These are phyloP conservation scores for Cepaea hortensis DNA, from an alignment of 2,888 invertebrate species.

Conservation along the genomic window DNA sequence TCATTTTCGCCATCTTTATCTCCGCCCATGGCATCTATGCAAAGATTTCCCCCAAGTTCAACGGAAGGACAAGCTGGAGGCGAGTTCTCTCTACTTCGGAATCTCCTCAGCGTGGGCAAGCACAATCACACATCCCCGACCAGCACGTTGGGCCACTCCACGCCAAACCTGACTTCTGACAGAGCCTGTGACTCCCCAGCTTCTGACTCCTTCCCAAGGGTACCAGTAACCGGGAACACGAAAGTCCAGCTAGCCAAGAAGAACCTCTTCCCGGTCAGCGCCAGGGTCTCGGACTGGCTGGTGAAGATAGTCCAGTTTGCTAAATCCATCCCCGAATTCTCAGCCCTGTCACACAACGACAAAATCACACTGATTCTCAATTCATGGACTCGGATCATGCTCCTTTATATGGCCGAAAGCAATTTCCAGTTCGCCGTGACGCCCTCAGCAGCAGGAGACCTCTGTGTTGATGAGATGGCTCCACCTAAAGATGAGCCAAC, in stretches of 20 bases:
- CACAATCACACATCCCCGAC: slow-evolving; percentile 28
- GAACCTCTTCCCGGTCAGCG: slow-evolving; percentile 73
- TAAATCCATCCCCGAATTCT: slow-evolving; percentile 72
- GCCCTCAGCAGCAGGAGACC: slow-evolving; percentile 55
- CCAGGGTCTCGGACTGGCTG: slow-evolving; percentile 73
- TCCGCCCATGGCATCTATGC: slow-evolving; percentile 44
- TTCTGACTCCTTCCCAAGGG: slow-evolving; percentile 38
- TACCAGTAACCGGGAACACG: slow-evolving; percentile 59
- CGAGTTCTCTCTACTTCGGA: slow-evolving; percentile 59
- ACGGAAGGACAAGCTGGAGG: slow-evolving; percentile 52
- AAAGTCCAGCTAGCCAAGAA: slow-evolving; percentile 74
- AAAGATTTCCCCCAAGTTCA: slow-evolving; percentile 51
- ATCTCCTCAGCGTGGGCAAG: slow-evolving; percentile 60
- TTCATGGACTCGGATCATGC: slow-evolving; percentile 71
- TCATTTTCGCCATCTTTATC: slow-evolving; percentile 28
- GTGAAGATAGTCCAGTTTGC: slow-evolving; percentile 72
- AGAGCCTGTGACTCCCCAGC: slow-evolving; percentile 43
- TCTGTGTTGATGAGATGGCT: slow-evolving; percentile 39
- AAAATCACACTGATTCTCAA: slow-evolving; percentile 69
- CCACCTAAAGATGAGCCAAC: slow-evolving; percentile 69
- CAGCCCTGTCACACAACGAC: slow-evolving; percentile 69
- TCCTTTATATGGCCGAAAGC: slow-evolving; percentile 74
- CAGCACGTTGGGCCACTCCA: slow-evolving; percentile 32
- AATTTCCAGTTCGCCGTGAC: slow-evolving; percentile 75
- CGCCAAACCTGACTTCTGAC: slow-evolving; percentile 42